Evolutionary conservation across 1,140 invertebrate species (phyloP).

Genomic region (Aethina tumida): DNA sequence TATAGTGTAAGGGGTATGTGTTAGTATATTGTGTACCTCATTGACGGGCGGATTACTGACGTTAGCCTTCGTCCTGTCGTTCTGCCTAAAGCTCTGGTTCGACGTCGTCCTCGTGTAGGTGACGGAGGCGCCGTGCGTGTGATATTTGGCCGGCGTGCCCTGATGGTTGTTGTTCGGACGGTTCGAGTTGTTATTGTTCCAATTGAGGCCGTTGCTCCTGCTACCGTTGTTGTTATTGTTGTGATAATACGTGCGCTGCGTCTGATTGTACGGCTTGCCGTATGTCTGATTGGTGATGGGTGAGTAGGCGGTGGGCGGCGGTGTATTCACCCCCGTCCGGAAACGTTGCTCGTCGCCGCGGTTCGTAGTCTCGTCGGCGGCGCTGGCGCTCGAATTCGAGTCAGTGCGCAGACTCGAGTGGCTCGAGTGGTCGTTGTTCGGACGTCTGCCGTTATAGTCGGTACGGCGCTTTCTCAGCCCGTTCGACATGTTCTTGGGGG

Average conservation of each 20-base stretch:
- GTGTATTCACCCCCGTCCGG: constrained; percentile 11
- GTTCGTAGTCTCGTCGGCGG: constrained; percentile 22
- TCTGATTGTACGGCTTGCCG: not conserved
- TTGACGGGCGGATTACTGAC: too few species aligned
- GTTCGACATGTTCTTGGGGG: constrained; percentile 2
- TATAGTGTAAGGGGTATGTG: too few species aligned
- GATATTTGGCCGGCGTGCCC: not conserved
- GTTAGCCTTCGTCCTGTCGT: too few species aligned
- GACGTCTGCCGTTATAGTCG: constrained; percentile 5
- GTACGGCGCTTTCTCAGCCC: constrained; percentile 2
- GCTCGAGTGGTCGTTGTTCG: constrained; percentile 17
- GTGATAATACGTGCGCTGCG: not conserved
- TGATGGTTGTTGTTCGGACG: not conserved
- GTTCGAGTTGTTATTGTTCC: constrained; percentile 1
- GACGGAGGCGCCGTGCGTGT: not conserved
- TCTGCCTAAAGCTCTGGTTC: not conserved
- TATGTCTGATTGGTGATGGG: constrained; percentile 12
- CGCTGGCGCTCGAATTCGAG: constrained; percentile 24
- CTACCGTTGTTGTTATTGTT: not conserved
- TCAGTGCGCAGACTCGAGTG: constrained; percentile 23
- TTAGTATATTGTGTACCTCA: too few species aligned
- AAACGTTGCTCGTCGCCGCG: constrained; percentile 10
- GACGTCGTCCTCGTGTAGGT: not conserved
- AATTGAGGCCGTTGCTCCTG: not conserved
- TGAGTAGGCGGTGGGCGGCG: constrained; percentile 17